phyloP scores from a whole-genome alignment of 2,888 invertebrate species.

The Emesis castigata region DNA sequence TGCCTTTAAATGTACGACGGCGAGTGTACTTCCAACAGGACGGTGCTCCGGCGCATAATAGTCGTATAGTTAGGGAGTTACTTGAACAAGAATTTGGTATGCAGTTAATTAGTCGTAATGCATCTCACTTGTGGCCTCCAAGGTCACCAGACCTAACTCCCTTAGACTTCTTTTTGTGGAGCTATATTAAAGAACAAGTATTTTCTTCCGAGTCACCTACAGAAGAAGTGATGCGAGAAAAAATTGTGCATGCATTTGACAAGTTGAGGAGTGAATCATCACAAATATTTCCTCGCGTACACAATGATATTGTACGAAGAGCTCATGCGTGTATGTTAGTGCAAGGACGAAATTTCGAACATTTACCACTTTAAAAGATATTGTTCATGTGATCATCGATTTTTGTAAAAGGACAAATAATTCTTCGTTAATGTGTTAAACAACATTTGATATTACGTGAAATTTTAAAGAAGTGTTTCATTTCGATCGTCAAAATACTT shows the following conservation, averaged over 20 bases:
- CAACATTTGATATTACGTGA: too few relatives aligned
- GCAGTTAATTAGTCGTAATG: not conserved
- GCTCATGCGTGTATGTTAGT: too few relatives aligned
- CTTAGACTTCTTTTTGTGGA: not conserved
- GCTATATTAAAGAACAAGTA: not conserved
- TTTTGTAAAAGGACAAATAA: too few relatives aligned
- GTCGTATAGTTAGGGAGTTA: not conserved
- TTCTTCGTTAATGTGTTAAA: too few relatives aligned
- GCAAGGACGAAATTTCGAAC: too few relatives aligned
- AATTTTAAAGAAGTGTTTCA: too few relatives aligned
- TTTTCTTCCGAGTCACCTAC: not conserved
- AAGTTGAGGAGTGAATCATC: too few relatives aligned
- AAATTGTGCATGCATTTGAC: not conserved
- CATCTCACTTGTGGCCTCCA: not conserved
- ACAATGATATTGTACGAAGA: too few relatives aligned
- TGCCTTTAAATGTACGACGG: not conserved
- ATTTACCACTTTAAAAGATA: too few relatives aligned
- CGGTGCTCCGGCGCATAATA: not conserved
- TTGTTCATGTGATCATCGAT: too few relatives aligned
- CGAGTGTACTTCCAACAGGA: not conserved
- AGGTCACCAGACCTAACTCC: not conserved
- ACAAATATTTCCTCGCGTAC: too few relatives aligned
- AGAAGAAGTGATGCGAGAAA: not conserved
- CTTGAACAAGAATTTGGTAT: not conserved
- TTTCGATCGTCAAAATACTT: too few relatives aligned